Conservation (phyloP, 2,888 invertebrate genomes). For the Boloria selene region DNA sequence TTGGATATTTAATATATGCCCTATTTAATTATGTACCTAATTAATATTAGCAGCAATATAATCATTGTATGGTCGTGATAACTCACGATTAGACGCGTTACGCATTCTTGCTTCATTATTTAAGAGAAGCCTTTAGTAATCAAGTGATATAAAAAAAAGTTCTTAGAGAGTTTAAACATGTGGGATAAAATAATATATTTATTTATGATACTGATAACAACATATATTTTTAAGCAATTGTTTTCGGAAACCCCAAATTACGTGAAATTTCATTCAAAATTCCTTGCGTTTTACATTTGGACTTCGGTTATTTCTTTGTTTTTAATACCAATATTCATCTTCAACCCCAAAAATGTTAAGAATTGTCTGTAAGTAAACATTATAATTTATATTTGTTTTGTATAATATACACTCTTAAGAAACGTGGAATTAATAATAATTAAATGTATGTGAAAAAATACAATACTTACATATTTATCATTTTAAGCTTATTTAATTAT, state of each 20-base stretch:
- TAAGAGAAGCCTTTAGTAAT: neutral
- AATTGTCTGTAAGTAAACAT: conserved; percentile 78
- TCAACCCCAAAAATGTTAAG: conserved; percentile 78
- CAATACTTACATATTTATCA: no score
- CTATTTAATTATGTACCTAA: no score
- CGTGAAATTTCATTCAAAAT: conserved; percentile 78
- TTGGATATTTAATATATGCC: no score
- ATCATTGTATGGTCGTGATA: no score
- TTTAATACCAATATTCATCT: conserved; percentile 74
- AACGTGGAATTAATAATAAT: no score
- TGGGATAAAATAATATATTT: conserved; percentile 73
- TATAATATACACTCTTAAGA: no score
- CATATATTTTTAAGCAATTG: conserved; percentile 73
- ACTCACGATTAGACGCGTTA: conserved; percentile 16
- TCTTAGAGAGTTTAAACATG: conserved; percentile 50
- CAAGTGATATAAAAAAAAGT: conserved; percentile 3
- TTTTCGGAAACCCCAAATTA: conserved; percentile 78
- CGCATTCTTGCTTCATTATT: conserved; percentile 18
- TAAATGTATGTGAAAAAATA: no score
- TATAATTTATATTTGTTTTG: no score
- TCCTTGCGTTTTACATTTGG: conserved; percentile 74
- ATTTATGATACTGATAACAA: conserved; percentile 60
- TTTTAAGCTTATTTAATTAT: no score
- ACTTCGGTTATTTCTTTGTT: conserved; percentile 69
- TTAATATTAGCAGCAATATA: no score